Base-by-base conservation (phyloP, 2,888 invertebrate genomes). In the Hyposoter dolosus region DNA sequence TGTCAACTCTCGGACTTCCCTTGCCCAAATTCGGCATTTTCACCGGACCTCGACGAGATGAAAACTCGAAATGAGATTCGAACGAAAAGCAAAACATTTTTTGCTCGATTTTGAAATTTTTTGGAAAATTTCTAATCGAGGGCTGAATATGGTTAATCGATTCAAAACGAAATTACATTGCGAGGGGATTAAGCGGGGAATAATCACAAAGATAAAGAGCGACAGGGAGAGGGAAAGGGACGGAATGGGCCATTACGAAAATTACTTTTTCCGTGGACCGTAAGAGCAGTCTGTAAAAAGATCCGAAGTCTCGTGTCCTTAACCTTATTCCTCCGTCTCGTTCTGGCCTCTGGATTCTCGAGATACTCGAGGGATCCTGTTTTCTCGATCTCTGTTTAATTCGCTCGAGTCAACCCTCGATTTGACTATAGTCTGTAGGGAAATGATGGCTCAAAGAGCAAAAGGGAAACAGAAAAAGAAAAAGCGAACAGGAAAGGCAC, bases 211-310 rank as follows among this genome's bases (percentile, higher is more conserved):
- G 66, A 45, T 3, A 15, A 69, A 28, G 15, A 15, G 1, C 12
- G 23, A 23, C 19, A 1, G 53, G 23, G 12, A 56, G 23, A 23
- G 5, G 10, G 5, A 28, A 9, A 60, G 50, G n/a, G 5, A 47
- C 28, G 60, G 56, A 56, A 56, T 69, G 45, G 75, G 69, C 56
- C 76, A 76, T 82, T 82, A 82, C 32, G 82, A 69, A 82, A 76
- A 82, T 82, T 68, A 82, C 75, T 76, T 75, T 82, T 76, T 23
- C 60, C 60, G 17, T 19, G 50, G 47, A 47, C 15, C n/a, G 65
- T 12, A 32, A n/a, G 6, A 43, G 15, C 17, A 35, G 43, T 17
- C 28, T 9, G 43, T 23, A 12, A 60, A n/a, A 40, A 45, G 15
- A 17, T 40, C 19, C 40, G 60, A 50, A 10, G 19, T 28, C 17